These are phyloP conservation scores for Sarcophaga carnaria DNA, from an alignment of 2,888 invertebrate species.

Conservation along the genomic window DNA sequence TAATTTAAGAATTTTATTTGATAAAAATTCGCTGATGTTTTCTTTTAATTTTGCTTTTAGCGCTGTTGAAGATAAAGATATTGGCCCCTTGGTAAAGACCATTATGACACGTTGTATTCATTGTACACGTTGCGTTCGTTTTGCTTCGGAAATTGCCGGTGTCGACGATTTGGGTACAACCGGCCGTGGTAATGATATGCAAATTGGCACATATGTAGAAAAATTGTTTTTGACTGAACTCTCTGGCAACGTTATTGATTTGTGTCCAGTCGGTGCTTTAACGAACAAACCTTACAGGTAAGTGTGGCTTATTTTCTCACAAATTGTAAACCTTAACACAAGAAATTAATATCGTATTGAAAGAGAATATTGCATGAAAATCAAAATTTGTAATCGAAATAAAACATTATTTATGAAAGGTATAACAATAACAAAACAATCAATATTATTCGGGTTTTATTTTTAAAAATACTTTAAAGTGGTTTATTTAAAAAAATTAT, in stretches of 20 bases:
- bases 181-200: slow-evolving; percentile 97
- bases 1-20: neutral
- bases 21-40: neutral
- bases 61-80: slow-evolving; percentile 99
- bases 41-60: slow-evolving; percentile 81
- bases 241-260: slow-evolving; percentile 98
- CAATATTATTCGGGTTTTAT: too few species aligned
- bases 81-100: slow-evolving; percentile 98
- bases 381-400: too few species aligned
- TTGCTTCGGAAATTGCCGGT: slow-evolving; percentile 99
- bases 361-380: too few species aligned
- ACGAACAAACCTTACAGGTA: slow-evolving; percentile 96
- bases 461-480: too few species aligned
- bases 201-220: slow-evolving; percentile 99
- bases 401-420: too few species aligned
- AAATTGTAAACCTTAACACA: too few species aligned
- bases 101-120: slow-evolving; percentile 99
- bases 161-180: slow-evolving; percentile 98
- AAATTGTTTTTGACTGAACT: slow-evolving; percentile 98
- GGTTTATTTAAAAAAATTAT: too few species aligned
- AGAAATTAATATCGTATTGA: too few species aligned
- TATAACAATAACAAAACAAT: too few species aligned
- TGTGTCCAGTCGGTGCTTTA: slow-evolving; percentile 99
- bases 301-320: neutral
- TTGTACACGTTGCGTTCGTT: slow-evolving; percentile 98